Conservation (phyloP, 2,888 invertebrate species). For the Orthonychiurus folsomi region DNA sequence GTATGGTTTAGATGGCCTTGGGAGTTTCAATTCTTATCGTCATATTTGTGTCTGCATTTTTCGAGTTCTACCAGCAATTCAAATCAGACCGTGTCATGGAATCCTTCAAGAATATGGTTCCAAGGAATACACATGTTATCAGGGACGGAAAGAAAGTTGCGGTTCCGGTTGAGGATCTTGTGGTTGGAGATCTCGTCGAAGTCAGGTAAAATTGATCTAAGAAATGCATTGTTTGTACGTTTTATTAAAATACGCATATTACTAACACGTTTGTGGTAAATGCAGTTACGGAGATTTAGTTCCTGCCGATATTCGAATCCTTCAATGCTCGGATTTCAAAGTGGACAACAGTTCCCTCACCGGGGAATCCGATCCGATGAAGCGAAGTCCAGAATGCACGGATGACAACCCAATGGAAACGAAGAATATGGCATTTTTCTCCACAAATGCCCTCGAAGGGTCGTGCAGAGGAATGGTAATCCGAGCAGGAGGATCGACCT, state of each 20-base stretch:
- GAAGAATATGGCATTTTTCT: constrained; percentile 52
- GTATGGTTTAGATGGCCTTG: constrained; percentile 24
- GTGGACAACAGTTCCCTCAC: constrained; percentile 60
- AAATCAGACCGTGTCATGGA: constrained; percentile 56
- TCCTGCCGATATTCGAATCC: constrained; percentile 53
- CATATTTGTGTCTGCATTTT: constrained; percentile 61
- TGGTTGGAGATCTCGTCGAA: constrained; percentile 52
- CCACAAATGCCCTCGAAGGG: constrained; percentile 54
- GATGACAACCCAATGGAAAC: constrained; percentile 51
- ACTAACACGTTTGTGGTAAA: too few relatives aligned
- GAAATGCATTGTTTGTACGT: background rate
- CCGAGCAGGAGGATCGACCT: constrained; percentile 57
- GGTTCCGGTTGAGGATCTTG: constrained; percentile 46
- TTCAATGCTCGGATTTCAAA: constrained; percentile 51
- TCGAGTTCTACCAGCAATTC: constrained; percentile 63
- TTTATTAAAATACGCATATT: background rate
- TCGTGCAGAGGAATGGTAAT: constrained; percentile 56
- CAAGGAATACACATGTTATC: constrained; percentile 45
- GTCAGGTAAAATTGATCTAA: constrained; percentile 44
- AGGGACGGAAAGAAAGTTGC: constrained; percentile 45
- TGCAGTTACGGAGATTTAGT: constrained; percentile 49
- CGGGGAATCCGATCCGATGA: constrained; percentile 59
- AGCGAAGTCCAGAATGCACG: constrained; percentile 46
- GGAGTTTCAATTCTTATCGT: constrained; percentile 50
- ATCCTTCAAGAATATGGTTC: constrained; percentile 52